Evolutionary conservation across 2,113 vertebrate genomes (phyloP).

Genomic region (Ariopsis seemanni): DNA sequence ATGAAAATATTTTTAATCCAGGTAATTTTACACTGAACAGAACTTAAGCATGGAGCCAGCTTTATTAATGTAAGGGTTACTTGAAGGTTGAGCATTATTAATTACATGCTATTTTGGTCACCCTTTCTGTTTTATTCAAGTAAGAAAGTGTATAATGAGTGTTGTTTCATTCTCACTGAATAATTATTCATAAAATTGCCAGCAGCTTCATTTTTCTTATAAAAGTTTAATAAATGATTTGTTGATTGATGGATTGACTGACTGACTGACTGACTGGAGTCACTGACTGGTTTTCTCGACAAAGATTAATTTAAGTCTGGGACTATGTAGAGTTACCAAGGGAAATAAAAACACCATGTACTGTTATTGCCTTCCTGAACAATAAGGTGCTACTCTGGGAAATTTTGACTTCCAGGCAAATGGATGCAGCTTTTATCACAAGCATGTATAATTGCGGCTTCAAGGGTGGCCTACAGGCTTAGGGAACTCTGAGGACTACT

Average conservation of each 20-base stretch:
- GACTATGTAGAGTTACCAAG: constrained; percentile 49
- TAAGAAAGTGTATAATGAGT: background rate
- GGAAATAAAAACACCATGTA: constrained; percentile 64
- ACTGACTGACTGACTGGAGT: background rate
- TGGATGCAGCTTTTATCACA: constrained; percentile 53
- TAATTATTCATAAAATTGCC: background rate
- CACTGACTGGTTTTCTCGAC: background rate
- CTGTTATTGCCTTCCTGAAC: constrained; percentile 59
- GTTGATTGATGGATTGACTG: background rate
- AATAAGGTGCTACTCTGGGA: constrained; percentile 54
- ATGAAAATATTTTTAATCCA: background rate
- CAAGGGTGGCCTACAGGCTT: constrained; percentile 30
- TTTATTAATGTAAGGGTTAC: constrained; percentile 10
- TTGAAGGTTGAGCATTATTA: background rate
- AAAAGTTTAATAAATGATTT: background rate
- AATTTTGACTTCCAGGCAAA: constrained; percentile 48
- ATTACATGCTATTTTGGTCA: constrained; percentile 20
- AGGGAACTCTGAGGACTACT: constrained; percentile 31
- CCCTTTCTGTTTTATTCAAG: background rate
- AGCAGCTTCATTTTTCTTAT: background rate
- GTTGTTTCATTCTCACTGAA: background rate
- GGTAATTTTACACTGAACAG: background rate
- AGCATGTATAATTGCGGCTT: constrained; percentile 54
- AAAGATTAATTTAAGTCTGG: background rate
- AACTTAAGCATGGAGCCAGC: background rate